Conservation (phyloP, 2,797 vertebrate species). For the Rhabdomys pumilio region DNA sequence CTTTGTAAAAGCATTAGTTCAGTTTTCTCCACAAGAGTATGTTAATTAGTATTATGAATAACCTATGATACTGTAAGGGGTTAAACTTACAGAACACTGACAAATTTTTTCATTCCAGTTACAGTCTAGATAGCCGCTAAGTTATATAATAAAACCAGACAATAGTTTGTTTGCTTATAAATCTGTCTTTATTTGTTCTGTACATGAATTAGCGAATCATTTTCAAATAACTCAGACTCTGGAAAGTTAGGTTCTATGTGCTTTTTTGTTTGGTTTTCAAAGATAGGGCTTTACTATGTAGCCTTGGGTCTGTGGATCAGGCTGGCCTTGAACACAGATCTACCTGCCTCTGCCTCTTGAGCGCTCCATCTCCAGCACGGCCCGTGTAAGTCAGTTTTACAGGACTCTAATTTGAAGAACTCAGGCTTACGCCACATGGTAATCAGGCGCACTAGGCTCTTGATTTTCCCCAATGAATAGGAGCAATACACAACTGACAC, state of each 20-base stretch:
- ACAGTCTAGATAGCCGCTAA: not conserved
- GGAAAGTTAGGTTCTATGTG: conserved; percentile 9
- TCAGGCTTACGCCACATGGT: conserved; percentile 50
- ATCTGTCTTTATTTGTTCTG: conserved; percentile 53
- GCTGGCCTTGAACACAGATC: not conserved
- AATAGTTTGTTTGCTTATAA: conserved; percentile 43
- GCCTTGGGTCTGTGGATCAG: not conserved
- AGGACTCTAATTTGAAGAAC: conserved; percentile 41
- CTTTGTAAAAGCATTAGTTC: conserved; percentile 41
- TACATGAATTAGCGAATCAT: not conserved
- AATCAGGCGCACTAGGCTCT: not conserved
- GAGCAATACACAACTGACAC: conserved; percentile 43
- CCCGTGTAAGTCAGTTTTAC: not conserved
- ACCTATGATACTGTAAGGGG: not conserved
- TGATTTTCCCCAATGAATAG: conserved; percentile 41
- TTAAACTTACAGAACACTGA: conserved; percentile 10
- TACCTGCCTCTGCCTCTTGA: not conserved
- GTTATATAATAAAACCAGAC: conserved; percentile 46
- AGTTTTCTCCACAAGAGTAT: conserved; percentile 40
- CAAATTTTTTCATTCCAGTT: not conserved
- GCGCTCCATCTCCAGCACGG: not conserved
- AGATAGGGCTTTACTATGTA: not conserved
- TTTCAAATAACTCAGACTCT: conserved; percentile 5
- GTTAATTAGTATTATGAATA: conserved; percentile 45
- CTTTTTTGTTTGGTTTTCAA: not conserved